Conservation (phyloP, 2,113 vertebrate species). For the Alectura lathami region DNA sequence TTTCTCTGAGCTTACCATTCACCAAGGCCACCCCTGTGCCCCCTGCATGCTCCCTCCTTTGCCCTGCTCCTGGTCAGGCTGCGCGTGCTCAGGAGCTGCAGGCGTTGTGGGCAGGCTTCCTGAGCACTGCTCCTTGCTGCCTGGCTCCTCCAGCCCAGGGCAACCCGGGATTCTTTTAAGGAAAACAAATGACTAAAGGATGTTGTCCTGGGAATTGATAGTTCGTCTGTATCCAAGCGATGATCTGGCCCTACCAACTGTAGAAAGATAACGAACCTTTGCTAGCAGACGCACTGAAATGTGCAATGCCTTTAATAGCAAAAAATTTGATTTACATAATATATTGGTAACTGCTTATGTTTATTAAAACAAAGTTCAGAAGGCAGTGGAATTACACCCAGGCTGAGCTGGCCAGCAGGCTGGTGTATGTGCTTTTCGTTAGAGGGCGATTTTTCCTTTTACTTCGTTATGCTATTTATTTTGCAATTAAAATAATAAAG, state of each 20-base stretch:
- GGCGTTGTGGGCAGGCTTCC: too few relatives aligned
- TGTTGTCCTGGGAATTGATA: not conserved
- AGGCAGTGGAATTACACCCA: not conserved
- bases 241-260: not conserved
- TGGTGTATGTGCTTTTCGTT: not conserved
- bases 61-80: not conserved
- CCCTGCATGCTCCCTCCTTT: not conserved
- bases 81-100: not conserved
- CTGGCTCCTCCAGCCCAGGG: not conserved
- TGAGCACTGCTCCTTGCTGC: not conserved
- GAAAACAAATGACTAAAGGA: not conserved
- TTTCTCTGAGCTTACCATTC: not conserved
- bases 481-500: not conserved
- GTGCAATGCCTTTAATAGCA: not conserved
- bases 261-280: constrained; percentile 1
- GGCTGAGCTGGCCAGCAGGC: not conserved
- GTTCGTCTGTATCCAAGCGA: not conserved
- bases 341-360: not conserved
- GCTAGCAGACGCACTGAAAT: not conserved
- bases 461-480: not conserved
- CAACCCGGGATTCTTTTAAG: not conserved
- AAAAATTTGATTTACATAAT: not conserved
- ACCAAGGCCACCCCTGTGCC: not conserved
- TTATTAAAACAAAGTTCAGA: not conserved
- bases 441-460: not conserved